phyloP scores from a whole-genome alignment of 2,888 invertebrate species.

The Mamestra brassicae region DNA sequence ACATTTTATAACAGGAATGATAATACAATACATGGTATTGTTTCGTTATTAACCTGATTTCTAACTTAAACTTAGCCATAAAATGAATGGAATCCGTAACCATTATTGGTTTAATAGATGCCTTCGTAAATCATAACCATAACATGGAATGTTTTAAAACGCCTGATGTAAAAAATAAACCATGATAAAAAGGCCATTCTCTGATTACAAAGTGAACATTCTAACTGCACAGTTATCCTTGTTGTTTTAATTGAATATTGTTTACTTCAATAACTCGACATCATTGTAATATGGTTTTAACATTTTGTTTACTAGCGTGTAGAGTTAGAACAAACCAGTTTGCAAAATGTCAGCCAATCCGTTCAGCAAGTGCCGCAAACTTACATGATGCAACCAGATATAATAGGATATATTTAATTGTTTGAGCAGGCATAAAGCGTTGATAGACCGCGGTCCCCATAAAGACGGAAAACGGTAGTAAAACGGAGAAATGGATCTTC shows the following conservation, averaged over 20 bases:
- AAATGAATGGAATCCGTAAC: slow-evolving; percentile 22
- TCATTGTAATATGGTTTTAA: slow-evolving; percentile 62
- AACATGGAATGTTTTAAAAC: slow-evolving; percentile 16
- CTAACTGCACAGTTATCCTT: slow-evolving; percentile 53
- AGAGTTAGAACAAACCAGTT: slow-evolving; percentile 75
- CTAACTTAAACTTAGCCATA: slow-evolving; percentile 11
- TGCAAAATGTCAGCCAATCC: slow-evolving; percentile 79
- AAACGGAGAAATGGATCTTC: slow-evolving; percentile 68
- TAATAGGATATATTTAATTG: slow-evolving; percentile 68
- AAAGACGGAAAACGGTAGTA: slow-evolving; percentile 68
- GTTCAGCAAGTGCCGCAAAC: slow-evolving; percentile 62
- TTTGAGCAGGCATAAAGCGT: slow-evolving; percentile 61
- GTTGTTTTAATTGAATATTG: slow-evolving; percentile 55
- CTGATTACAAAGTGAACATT: slow-evolving; percentile 37
- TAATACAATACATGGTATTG: slow-evolving; percentile 28
- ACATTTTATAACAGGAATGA: neutral
- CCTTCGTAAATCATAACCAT: slow-evolving; percentile 2
- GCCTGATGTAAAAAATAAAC: slow-evolving; percentile 26
- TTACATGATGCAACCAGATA: slow-evolving; percentile 72
- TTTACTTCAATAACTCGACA: slow-evolving; percentile 52
- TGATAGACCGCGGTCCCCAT: slow-evolving; percentile 56
- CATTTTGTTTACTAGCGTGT: slow-evolving; percentile 60
- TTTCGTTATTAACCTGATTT: slow-evolving; percentile 13
- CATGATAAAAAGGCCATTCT: slow-evolving; percentile 27
- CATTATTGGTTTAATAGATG: slow-evolving; percentile 15